phyloP scores from a whole-genome alignment of 2,113 vertebrate genomes.

The Lepus europaeus region DNA sequence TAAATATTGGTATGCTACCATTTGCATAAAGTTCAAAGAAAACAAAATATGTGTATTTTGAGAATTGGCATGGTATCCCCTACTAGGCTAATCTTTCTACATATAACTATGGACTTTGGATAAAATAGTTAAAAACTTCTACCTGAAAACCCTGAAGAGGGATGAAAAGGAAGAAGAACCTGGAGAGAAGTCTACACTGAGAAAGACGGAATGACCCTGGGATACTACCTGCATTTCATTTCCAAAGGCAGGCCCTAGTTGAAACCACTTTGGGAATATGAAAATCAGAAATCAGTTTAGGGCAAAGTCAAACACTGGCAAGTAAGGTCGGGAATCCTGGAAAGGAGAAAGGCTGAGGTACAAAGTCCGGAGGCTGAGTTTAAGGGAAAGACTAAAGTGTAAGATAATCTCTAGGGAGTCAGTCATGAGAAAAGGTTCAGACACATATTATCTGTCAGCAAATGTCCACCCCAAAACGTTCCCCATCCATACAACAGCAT shows the following conservation, averaged over 20 bases:
- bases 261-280: not conserved
- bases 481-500: no score
- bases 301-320: conserved; percentile 45
- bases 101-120: not conserved
- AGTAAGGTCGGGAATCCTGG: not conserved
- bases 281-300: not conserved
- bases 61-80: conserved; percentile 5
- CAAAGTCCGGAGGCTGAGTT: not conserved
- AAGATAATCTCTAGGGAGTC: no score
- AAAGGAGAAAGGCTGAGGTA: not conserved
- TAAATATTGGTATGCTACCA: not conserved
- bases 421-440: no score
- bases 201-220: not conserved
- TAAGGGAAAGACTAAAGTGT: no score
- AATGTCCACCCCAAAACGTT: no score
- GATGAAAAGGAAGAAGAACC: not conserved
- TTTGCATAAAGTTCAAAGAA: conserved; percentile 41
- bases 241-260: not conserved
- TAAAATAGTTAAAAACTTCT: not conserved
- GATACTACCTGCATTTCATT: not conserved
- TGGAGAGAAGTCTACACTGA: not conserved
- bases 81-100: not conserved
- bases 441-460: no score
- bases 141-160: not conserved
- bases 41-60: not conserved